These are phyloP conservation scores for Drosophila fungiperda DNA, from an alignment of 2,888 invertebrate genomes.

Conservation along the genomic window DNA sequence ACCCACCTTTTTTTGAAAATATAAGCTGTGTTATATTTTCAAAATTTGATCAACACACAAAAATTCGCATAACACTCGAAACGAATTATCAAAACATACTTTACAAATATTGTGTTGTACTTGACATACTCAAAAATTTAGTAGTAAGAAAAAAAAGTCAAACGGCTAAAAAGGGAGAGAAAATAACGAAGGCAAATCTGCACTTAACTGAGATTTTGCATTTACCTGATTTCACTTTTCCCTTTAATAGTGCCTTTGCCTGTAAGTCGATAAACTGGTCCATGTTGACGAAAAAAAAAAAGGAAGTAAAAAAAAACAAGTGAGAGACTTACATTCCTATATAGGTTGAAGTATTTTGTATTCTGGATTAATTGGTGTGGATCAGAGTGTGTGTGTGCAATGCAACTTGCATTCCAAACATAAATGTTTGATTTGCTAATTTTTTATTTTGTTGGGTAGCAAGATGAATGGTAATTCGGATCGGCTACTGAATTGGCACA, in stretches of 20 bases:
- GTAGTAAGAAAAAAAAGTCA: background rate
- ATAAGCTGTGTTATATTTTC: background rate
- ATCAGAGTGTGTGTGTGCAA: background rate
- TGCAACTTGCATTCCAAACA: background rate
- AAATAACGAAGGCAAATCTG: background rate
- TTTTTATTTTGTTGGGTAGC: conserved; percentile 1
- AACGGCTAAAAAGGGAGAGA: background rate
- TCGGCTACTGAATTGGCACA: conserved; percentile 1
- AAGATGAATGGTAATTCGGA: conserved; percentile 7
- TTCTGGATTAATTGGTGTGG: background rate
- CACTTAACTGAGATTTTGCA: background rate
- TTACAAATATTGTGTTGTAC: background rate
- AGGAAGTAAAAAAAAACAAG: background rate
- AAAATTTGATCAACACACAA: background rate
- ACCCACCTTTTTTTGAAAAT: background rate
- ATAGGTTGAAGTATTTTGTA: background rate
- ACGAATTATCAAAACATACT: background rate
- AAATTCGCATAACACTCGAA: background rate
- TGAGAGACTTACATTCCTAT: background rate
- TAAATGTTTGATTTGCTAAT: conserved; percentile 8
- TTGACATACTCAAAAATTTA: background rate
- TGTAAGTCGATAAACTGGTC: background rate
- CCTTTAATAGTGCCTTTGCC: background rate
- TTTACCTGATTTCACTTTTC: background rate
- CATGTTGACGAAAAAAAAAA: background rate